These are phyloP conservation scores for Mesocricetus auratus DNA, from an alignment of 2,113 vertebrate genomes.

Conservation along the genomic window DNA sequence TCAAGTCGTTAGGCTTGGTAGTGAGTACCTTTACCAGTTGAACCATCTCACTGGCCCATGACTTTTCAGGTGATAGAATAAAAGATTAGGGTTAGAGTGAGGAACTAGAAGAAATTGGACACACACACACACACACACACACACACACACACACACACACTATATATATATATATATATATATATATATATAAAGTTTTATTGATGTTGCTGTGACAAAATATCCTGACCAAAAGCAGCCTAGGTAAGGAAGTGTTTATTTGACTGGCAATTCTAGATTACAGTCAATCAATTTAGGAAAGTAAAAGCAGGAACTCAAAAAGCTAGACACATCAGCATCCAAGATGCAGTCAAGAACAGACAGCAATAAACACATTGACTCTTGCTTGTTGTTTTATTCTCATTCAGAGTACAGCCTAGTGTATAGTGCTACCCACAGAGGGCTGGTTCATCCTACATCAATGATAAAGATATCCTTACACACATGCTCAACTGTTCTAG, in stretches of 20 bases:
- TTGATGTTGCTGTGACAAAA: background rate
- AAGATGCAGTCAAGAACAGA: background rate
- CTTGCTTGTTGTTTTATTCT: background rate
- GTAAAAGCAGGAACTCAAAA: background rate
- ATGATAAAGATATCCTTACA: background rate
- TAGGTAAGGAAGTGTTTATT: background rate
- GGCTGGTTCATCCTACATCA: background rate
- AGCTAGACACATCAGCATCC: background rate
- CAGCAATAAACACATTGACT: background rate
- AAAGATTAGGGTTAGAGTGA: no score
- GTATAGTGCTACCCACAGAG: background rate
- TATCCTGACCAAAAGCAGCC: background rate
- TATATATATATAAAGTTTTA: background rate
- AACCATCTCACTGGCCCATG: background rate
- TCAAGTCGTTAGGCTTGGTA: background rate
- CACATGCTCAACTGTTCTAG: background rate
- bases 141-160: no score
- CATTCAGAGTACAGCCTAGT: background rate
- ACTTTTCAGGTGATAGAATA: slow-evolving; percentile 32
- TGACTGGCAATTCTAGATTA: background rate
- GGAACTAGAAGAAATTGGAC: no score
- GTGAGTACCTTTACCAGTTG: background rate
- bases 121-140: no score
- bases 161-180: background rate
- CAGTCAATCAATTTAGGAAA: background rate